A percentile compares a stretch with the other conserved stretches of the same genome.
Conservation (phyloP, 2,888 invertebrate genomes). For the Synergus itoensis region DNA sequence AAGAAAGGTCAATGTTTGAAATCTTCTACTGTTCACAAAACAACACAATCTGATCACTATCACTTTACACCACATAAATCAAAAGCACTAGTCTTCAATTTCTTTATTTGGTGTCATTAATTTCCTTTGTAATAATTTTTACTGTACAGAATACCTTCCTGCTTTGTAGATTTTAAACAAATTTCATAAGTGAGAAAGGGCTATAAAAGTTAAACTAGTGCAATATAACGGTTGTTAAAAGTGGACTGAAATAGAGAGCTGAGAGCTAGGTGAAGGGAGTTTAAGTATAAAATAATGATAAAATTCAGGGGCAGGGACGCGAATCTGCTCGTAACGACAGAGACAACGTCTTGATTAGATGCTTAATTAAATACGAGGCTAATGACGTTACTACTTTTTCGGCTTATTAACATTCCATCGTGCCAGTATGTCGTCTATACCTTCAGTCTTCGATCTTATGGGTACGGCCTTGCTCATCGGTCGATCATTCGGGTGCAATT, state of each 20-base stretch:
- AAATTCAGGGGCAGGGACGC: not conserved
- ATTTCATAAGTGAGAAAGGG: not conserved
- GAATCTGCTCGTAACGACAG: conserved; percentile 10
- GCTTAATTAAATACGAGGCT: conserved; percentile 26
- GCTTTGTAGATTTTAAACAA: not conserved
- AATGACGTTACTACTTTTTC: conserved; percentile 31
- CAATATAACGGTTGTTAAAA: conserved; percentile 7
- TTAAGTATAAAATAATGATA: not conserved
- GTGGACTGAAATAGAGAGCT: conserved; percentile 20
- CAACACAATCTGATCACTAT: conserved; percentile 20
- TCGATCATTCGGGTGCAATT: conserved; percentile 50
- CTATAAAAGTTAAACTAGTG: not conserved
- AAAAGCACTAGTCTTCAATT: no score
- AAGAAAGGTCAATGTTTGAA: conserved; percentile 15
- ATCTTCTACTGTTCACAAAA: not conserved
- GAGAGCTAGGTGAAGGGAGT: not conserved
- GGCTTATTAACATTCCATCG: conserved; percentile 58
- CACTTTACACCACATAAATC: conserved; percentile 4
- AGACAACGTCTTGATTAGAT: conserved; percentile 2
- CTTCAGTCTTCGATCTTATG: conserved; percentile 50
- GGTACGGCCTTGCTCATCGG: conserved; percentile 43
- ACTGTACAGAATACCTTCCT: no score
- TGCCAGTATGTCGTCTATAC: conserved; percentile 56
- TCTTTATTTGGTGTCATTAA: no score
- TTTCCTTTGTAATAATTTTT: no score